Conservation (phyloP, 1,140 invertebrate species). For the Notospermus geniculatus region DNA sequence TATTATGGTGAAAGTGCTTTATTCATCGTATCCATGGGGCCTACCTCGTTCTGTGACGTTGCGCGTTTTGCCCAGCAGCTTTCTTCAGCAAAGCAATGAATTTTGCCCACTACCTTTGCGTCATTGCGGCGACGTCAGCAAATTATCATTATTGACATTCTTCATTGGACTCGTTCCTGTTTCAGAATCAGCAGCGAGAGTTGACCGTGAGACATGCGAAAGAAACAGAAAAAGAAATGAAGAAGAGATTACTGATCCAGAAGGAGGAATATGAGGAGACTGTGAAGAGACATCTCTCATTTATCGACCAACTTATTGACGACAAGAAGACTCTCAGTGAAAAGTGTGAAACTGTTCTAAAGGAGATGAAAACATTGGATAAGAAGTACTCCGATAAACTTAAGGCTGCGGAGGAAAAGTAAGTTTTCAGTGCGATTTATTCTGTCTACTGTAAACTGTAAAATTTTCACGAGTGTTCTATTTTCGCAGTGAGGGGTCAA, state of each 20-base stretch:
- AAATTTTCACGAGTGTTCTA: too few relatives aligned
- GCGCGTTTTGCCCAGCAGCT: too few relatives aligned
- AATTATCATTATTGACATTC: too few relatives aligned
- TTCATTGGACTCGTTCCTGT: too few relatives aligned
- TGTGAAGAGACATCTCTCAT: conserved; percentile 54
- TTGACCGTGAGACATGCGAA: conserved; percentile 54
- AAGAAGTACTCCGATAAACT: conserved; percentile 54
- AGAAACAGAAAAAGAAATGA: conserved; percentile 56
- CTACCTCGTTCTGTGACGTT: too few relatives aligned
- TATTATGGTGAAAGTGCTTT: too few relatives aligned
- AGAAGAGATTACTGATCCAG: conserved; percentile 47
- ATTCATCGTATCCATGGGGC: too few relatives aligned
- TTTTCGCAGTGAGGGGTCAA: too few relatives aligned
- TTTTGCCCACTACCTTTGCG: too few relatives aligned
- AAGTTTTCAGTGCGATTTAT: conserved; percentile 12
- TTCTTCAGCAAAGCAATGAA: too few relatives aligned
- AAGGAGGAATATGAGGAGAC: conserved; percentile 56
- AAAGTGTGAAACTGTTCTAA: conserved; percentile 54
- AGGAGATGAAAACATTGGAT: conserved; percentile 51
- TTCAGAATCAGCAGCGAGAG: conserved; percentile 55
- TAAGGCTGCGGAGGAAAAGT: conserved; percentile 48
- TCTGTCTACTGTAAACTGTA: too few relatives aligned
- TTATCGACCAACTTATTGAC: conserved; percentile 58
- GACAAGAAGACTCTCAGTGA: conserved; percentile 56
- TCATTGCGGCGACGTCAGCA: too few relatives aligned